Evolutionary conservation across 2,113 vertebrate species (phyloP).

Genomic region (Oryzias woworae): DNA sequence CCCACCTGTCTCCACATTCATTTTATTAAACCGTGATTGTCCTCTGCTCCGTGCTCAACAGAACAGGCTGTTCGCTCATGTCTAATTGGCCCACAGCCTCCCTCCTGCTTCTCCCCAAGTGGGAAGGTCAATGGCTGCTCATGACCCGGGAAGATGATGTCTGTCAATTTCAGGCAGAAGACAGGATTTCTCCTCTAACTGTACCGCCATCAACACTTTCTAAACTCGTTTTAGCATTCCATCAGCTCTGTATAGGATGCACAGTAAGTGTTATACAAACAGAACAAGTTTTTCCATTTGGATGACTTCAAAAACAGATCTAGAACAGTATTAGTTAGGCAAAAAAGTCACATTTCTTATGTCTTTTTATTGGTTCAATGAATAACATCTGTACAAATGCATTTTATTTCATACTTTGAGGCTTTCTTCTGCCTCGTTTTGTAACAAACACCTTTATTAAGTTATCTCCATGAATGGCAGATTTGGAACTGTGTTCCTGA

Average conservation of each 20-base stretch:
- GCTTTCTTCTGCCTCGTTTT: no score
- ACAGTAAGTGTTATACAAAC: no score
- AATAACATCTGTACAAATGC: no score
- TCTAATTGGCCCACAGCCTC: conserved; percentile 61
- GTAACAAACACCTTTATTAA: no score
- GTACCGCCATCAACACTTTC: neutral
- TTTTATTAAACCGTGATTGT: conserved; percentile 65
- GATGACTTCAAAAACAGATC: no score
- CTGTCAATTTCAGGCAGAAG: conserved; percentile 43
- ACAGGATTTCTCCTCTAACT: conserved; percentile 12
- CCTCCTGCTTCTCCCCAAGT: conserved; percentile 53
- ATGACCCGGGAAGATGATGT: conserved; percentile 57
- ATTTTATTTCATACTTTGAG: no score
- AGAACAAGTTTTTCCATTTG: no score
- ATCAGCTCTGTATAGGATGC: neutral
- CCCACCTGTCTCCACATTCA: conserved; percentile 59
- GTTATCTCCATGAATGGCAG: no score
- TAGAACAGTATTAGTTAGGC: no score
- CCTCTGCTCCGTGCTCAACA: conserved; percentile 36
- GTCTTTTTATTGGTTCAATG: no score
- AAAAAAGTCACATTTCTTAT: no score
- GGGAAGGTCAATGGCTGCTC: conserved; percentile 68
- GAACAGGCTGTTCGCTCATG: conserved; percentile 51
- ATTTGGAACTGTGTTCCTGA: no score
- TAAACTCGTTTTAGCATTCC: neutral